These are phyloP conservation scores for Morelia viridis DNA, from an alignment of 2,797 vertebrate genomes.

Conservation along the genomic window DNA sequence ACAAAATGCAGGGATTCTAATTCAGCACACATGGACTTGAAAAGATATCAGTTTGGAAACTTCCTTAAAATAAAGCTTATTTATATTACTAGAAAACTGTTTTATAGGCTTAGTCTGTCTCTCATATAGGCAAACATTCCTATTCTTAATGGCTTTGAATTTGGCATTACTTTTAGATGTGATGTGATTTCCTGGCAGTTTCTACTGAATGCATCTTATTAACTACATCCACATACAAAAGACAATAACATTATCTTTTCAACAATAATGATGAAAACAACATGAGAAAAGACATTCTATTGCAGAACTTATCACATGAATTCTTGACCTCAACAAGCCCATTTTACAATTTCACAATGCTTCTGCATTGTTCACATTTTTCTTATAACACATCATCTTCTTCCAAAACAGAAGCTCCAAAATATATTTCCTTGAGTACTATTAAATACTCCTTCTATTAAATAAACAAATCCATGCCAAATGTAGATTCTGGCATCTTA, in stretches of 20 bases:
- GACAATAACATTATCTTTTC: conserved; percentile 34
- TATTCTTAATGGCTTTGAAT: not conserved
- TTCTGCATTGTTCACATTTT: conserved; percentile 68
- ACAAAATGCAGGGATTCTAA: not conserved
- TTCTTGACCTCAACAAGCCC: conserved; percentile 57
- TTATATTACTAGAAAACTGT: not conserved
- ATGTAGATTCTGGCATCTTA: conserved; percentile 59
- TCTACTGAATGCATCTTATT: conserved; percentile 42
- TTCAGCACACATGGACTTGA: not conserved
- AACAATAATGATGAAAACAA: conserved; percentile 48
- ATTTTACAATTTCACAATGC: conserved; percentile 52
- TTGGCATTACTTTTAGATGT: not conserved
- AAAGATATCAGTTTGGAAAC: not conserved
- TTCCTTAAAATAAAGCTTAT: not conserved
- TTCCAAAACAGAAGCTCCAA: conserved; percentile 55
- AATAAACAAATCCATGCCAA: conserved; percentile 62
- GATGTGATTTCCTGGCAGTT: not conserved
- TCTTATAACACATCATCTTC: conserved; percentile 58
- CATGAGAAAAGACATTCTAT: conserved; percentile 75
- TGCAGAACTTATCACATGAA: conserved; percentile 67
- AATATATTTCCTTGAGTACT: conserved; percentile 55
- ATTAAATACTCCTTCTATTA: conserved; percentile 56
- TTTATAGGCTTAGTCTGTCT: not conserved
- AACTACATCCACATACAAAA: conserved; percentile 25
- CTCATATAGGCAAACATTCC: not conserved